Percentiles rank a stretch among this genome's conserved stretches.
phyloP scores from a whole-genome alignment of 1,140 invertebrate species.

The Theocolax elegans region DNA sequence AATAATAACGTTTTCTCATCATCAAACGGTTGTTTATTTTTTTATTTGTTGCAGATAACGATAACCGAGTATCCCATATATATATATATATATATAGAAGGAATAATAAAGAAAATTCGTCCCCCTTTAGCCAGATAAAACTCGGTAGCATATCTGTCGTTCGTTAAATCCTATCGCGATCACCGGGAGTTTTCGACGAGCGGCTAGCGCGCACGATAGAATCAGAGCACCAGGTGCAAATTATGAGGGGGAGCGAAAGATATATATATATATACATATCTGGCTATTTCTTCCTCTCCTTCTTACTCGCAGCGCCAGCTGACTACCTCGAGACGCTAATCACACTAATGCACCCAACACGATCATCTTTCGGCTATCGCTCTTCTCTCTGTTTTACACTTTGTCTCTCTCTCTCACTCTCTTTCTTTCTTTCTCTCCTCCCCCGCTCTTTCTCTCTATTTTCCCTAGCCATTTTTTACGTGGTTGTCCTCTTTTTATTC shows the following conservation, averaged over 20 bases:
- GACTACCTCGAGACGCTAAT: constrained; percentile 50
- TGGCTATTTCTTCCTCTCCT: constrained; percentile 18
- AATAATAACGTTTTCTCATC: too few relatives aligned
- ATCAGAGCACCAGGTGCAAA: constrained; percentile 68
- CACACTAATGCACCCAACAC: constrained; percentile 60
- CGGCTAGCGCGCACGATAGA: constrained; percentile 55
- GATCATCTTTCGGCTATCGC: constrained; percentile 36
- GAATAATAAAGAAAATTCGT: too few relatives aligned
- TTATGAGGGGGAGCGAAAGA: constrained; percentile 52
- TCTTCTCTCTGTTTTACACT: not conserved
- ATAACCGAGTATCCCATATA: too few relatives aligned
- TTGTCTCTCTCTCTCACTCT: not conserved
- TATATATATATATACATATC: constrained; percentile 4
- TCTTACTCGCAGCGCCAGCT: constrained; percentile 40
- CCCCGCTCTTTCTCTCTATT: not conserved
- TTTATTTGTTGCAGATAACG: too few relatives aligned
- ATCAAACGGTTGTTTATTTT: too few relatives aligned
- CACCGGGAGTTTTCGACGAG: constrained; percentile 31
- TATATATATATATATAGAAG: too few relatives aligned
- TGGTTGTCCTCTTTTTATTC: constrained; percentile 20
- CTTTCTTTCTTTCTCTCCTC: not conserved
- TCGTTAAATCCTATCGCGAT: constrained; percentile 54
- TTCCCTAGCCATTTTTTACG: too few relatives aligned
- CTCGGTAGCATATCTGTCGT: constrained; percentile 38
- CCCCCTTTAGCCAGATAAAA: too few relatives aligned